phyloP scores from a whole-genome alignment of 2,888 invertebrate species.

The Leucoma salicis region DNA sequence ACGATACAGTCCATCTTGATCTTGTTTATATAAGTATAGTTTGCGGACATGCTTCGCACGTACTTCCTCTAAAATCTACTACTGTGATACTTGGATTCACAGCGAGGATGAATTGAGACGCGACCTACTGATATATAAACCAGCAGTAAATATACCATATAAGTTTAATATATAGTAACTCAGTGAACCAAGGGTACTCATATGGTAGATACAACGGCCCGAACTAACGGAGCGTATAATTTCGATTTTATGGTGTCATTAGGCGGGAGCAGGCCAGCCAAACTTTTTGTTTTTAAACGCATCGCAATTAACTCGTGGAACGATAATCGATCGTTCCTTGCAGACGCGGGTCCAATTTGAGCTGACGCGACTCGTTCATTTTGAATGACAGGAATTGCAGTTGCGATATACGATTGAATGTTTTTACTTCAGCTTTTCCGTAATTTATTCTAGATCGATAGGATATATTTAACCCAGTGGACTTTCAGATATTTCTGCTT shows the following conservation, averaged over 20 bases:
- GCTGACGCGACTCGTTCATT: constrained; percentile 29
- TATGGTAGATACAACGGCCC: constrained; percentile 51
- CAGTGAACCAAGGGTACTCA: constrained; percentile 40
- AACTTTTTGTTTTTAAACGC: constrained; percentile 63
- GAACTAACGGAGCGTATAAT: constrained; percentile 69
- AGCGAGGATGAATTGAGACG: too few species aligned
- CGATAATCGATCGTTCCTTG: constrained; percentile 68
- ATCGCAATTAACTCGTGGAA: constrained; percentile 71
- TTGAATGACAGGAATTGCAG: constrained; percentile 25
- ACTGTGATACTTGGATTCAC: too few species aligned
- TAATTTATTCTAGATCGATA: background rate
- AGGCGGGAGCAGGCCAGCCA: constrained; percentile 58
- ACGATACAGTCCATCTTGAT: too few species aligned
- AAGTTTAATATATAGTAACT: constrained; percentile 26
- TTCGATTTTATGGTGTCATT: constrained; percentile 73
- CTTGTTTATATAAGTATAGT: too few species aligned
- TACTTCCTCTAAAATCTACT: too few species aligned
- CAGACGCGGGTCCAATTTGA: constrained; percentile 41
- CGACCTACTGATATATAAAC: too few species aligned
- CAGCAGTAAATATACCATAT: background rate
- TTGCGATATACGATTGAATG: background rate
- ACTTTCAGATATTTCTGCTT: too few species aligned
- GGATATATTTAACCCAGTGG: too few species aligned
- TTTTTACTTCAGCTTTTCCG: background rate
- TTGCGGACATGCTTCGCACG: too few species aligned